Conservation (phyloP, 2,888 invertebrate genomes). For the Clistopyga incitator region DNA sequence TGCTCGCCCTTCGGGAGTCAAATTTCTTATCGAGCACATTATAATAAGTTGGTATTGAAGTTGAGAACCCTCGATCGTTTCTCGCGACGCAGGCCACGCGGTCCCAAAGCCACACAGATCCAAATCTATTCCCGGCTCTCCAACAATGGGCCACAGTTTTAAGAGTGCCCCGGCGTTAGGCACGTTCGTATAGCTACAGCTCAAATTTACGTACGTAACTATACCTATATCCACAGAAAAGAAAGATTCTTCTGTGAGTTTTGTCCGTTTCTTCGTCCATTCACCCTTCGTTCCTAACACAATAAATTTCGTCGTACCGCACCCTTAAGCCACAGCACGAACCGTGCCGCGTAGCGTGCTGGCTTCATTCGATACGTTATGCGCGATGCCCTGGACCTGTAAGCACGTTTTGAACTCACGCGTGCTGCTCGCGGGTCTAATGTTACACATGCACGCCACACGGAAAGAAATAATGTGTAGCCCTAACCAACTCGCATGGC, state of each 20-base stretch:
- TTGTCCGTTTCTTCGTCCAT: slow-evolving; percentile 36
- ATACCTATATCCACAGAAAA: neutral
- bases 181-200: neutral
- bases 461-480: too few relatives aligned
- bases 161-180: slow-evolving; percentile 67
- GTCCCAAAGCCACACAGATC: slow-evolving; percentile 71
- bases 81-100: slow-evolving; percentile 53
- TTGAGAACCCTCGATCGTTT: slow-evolving; percentile 68
- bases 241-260: slow-evolving; percentile 22
- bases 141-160: slow-evolving; percentile 81
- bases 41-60: slow-evolving; percentile 43
- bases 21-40: neutral
- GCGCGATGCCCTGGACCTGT: neutral
- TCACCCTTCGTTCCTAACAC: slow-evolving; percentile 34
- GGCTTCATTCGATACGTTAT: slow-evolving; percentile 31
- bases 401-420: neutral
- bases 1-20: neutral
- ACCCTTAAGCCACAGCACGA: neutral
- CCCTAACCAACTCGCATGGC: neutral
- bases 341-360: neutral
- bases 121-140: slow-evolving; percentile 79
- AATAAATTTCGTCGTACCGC: slow-evolving; percentile 44
- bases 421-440: slow-evolving; percentile 40
- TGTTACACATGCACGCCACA: slow-evolving; percentile 42
- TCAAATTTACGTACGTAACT: neutral